Conservation (phyloP, 2,888 invertebrate species). For the Eristalinus sepulchralis region DNA sequence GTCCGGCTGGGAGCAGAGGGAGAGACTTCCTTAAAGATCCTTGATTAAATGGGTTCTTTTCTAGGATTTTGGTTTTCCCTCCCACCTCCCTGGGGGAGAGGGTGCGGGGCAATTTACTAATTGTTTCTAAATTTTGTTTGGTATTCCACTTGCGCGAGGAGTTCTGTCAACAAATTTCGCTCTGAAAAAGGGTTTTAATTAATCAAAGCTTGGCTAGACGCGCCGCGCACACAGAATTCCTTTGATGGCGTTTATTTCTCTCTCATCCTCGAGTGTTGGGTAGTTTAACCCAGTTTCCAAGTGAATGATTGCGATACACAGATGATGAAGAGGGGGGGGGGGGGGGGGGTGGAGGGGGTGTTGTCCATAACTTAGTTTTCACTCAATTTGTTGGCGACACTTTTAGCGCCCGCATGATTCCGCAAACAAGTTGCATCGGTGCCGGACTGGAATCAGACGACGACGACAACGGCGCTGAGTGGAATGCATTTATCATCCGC, state of each 20-base stretch:
- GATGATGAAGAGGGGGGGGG: neutral
- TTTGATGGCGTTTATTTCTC: neutral
- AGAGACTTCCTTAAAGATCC: neutral
- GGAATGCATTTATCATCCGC: constrained; percentile 18
- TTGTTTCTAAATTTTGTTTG: constrained; percentile 17
- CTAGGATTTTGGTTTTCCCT: neutral
- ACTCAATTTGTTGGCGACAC: neutral
- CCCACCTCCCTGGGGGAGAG: too few species aligned
- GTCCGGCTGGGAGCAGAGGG: neutral
- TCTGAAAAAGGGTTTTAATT: neutral
- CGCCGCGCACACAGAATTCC: neutral
- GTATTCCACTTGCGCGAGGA: neutral
- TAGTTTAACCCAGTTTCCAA: neutral
- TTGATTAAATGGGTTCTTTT: constrained; percentile 17
- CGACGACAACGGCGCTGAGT: constrained; percentile 12
- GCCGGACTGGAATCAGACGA: neutral
- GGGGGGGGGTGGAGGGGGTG: neutral
- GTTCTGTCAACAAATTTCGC: neutral
- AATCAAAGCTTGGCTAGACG: neutral
- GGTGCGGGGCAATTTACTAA: constrained; percentile 9
- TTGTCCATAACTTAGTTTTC: neutral
- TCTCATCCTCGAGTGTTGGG: neutral
- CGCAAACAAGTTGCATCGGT: constrained; percentile 7
- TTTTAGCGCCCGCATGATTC: neutral
- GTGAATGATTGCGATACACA: neutral